Base-by-base conservation (phyloP, 1,140 invertebrate species). In the Drosophila insularis region DNA sequence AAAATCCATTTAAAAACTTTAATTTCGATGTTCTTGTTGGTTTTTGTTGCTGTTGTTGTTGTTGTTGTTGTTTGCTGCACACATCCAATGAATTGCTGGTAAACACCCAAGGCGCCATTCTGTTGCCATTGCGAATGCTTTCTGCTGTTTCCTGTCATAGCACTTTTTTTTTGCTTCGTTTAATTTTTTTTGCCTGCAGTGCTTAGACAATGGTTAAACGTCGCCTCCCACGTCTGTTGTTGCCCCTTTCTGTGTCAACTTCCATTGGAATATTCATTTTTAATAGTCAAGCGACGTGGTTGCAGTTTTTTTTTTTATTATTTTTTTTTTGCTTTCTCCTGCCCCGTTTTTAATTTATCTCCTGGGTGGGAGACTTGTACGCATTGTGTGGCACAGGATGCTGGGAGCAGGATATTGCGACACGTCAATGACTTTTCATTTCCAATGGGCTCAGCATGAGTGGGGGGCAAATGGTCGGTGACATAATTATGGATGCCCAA, bases 201-300 rank as follows among this genome's bases (percentile, higher is more conserved):
- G 74, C 71, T 78, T 74, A 86, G 74, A 85, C 81, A 85, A 85
- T 85, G 74, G 81, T 81, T 85, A 86, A 86, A 62, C 79, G 62
- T 64, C 75, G 64, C 54, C 77, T 55, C 31, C 62, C 39, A 39
- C 43, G 14, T 14, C 7, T 37, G 55, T 35, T 63, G 71, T 56
- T 74, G 46, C 50, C 63, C 67, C 13, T 71, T 58, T 55, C 58
- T 69, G 31, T 56, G 55, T 21, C 59, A 60, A 60, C 67, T 40
- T 64, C 71, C 73, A 63, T 61, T 17, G 43, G 62, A 76, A 67
- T 74, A 86, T 85, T 77, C 73, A 66, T 68, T 84, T 76, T 71
- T 64, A 81, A 80, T 86, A 81, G 81, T 72, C 74, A 27, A 50
- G 53, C 75, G 40, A 43, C 21, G 54, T 39, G 69, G 58, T 64